phyloP scores from a whole-genome alignment of 2,888 invertebrate genomes.

The Orchestes rusci region DNA sequence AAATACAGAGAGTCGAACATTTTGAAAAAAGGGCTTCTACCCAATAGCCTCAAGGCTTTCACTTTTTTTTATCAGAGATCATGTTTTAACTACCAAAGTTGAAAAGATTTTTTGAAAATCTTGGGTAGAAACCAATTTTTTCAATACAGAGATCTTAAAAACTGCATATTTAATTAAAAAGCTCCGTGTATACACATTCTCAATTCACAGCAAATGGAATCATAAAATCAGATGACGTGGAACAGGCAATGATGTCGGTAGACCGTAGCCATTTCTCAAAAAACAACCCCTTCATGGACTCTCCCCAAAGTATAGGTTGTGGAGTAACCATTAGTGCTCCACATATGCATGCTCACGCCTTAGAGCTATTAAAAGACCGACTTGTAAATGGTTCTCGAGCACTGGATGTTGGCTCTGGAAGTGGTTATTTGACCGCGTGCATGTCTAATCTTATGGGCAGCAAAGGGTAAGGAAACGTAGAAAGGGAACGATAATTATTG shows the following conservation, averaged over 20 bases:
- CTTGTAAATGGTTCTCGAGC: conserved; percentile 69
- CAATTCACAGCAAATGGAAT: conserved; percentile 65
- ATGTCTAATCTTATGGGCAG: conserved; percentile 80
- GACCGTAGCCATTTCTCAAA: conserved; percentile 78
- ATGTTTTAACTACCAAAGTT: too few relatives aligned
- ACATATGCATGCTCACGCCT: conserved; percentile 93
- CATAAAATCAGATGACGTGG: conserved; percentile 67
- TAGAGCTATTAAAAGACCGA: conserved; percentile 76
- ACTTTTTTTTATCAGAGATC: too few relatives aligned
- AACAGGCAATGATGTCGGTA: conserved; percentile 72
- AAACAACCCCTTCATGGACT: conserved; percentile 76
- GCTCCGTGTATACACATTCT: conserved; percentile 1
- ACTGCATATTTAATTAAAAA: background rate
- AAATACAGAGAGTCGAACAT: too few relatives aligned
- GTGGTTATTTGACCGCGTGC: conserved; percentile 87
- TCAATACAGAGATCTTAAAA: background rate
- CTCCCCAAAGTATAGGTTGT: conserved; percentile 90
- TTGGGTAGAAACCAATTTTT: background rate
- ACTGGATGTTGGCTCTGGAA: conserved; percentile 89
- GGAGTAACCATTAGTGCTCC: conserved; percentile 95
- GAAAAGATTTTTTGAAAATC: background rate
- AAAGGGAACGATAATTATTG: too few relatives aligned
- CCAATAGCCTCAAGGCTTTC: too few relatives aligned
- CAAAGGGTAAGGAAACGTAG: conserved; percentile 47
- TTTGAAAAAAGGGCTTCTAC: too few relatives aligned